A percentile compares a stretch with the other conserved stretches of the same genome.
These are phyloP conservation scores for Enteromius unitaeniatus DNA, from an alignment of 2,797 vertebrate genomes.

Conservation along the genomic window DNA sequence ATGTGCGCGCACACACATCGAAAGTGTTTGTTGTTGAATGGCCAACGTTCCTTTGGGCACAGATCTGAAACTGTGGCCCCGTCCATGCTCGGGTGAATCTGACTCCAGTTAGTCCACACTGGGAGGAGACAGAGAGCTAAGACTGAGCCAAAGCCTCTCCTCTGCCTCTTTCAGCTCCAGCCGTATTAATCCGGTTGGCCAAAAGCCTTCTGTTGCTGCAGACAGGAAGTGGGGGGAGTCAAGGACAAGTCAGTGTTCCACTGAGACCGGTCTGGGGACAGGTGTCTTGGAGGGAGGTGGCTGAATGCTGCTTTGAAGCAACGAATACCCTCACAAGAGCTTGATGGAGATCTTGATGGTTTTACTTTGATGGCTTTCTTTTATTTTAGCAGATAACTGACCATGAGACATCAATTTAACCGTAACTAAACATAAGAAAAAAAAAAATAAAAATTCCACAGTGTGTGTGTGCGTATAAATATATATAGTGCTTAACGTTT, in stretches of 20 bases:
- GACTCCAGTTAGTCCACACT: constrained; percentile 49
- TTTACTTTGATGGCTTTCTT: constrained; percentile 9
- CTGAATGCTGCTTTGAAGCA: constrained; percentile 12
- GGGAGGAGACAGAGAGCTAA: constrained; percentile 33
- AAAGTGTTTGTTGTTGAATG: constrained; percentile 36
- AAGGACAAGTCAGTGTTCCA: constrained; percentile 64
- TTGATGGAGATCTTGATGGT: constrained; percentile 8
- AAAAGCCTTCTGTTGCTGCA: constrained; percentile 61
- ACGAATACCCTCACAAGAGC: constrained; percentile 17
- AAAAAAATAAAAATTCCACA: not conserved
- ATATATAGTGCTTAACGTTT: not conserved
- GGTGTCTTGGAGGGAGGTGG: constrained; percentile 6
- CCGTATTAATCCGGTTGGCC: constrained; percentile 69
- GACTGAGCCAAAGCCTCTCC: constrained; percentile 36
- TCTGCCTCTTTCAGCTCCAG: constrained; percentile 57
- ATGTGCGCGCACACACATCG: not conserved
- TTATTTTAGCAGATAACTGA: constrained; percentile 25
- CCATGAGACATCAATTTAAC: not conserved
- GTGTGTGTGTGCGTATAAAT: too few relatives aligned
- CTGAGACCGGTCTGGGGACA: constrained; percentile 10
- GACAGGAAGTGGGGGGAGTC: constrained; percentile 57
- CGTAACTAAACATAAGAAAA: constrained; percentile 2
- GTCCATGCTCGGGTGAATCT: constrained; percentile 65
- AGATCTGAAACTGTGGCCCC: constrained; percentile 65
- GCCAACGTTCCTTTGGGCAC: constrained; percentile 38